A percentile compares a stretch with the other conserved stretches of the same genome.
phyloP scores from a whole-genome alignment of 1,140 invertebrate species.

The Drosophila arizonae region DNA sequence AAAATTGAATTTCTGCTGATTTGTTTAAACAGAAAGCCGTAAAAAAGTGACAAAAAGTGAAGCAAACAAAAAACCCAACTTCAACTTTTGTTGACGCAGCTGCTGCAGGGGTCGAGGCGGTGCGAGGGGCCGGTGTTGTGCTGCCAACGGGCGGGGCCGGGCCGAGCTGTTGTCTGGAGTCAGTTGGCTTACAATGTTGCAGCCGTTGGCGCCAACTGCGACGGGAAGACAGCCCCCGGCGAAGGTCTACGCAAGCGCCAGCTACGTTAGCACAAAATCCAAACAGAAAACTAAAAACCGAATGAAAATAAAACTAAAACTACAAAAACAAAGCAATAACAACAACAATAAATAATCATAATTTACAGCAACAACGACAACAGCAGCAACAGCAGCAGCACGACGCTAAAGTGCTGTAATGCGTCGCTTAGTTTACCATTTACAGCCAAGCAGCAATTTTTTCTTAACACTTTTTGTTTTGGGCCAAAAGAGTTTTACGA shows the following conservation, averaged over 20 bases:
- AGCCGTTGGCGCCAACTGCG: not conserved
- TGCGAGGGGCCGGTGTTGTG: not conserved
- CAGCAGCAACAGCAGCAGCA: not conserved
- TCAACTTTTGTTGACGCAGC: constrained; percentile 1
- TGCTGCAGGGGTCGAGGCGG: not conserved
- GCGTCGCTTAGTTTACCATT: not conserved
- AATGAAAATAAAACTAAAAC: not conserved
- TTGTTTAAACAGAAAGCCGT: constrained; percentile 1
- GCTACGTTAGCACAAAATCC: constrained; percentile 1
- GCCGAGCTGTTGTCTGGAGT: too few species aligned
- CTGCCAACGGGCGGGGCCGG: not conserved
- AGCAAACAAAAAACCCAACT: not conserved
- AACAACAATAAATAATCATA: not conserved
- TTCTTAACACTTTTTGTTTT: not conserved
- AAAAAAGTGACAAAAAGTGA: not conserved
- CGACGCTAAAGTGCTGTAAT: constrained; percentile 1
- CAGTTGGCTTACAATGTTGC: constrained; percentile 5
- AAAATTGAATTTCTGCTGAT: constrained; percentile 1
- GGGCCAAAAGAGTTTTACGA: not conserved
- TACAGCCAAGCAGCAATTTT: not conserved
- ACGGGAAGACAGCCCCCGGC: not conserved
- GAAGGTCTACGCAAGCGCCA: constrained; percentile 7
- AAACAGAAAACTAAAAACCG: not conserved
- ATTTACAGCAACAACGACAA: not conserved
- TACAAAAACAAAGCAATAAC: not conserved